Evolutionary conservation across 2,797 vertebrate genomes (phyloP), one percentile per base, ranked within the genome.

Genomic region (Gymnothorax reevesii): DNA sequence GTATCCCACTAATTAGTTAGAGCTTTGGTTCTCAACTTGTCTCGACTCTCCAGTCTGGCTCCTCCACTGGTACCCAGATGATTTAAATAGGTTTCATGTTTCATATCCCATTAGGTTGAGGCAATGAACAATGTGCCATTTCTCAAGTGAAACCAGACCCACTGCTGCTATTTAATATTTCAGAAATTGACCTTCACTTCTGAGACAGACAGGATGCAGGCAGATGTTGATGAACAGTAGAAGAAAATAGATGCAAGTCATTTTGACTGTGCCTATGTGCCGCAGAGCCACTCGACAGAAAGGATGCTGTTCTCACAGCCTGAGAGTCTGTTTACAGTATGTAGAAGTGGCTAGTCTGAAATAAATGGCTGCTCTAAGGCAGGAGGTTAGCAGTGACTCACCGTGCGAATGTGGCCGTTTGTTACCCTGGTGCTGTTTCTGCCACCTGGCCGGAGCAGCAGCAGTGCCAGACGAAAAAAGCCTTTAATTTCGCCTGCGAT

Each of bases 121-220:
- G 66, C 84, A 42, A 42, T 87, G 54, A 82, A 95, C 94, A 95
- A 95, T 92, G 90, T 90, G 83, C 60, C 83, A 89, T 90, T 93
- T 92, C 90, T 90, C 86, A 85, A 89, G 89, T 91, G 95, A 89
- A 95, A 95, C 94, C 92, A 93, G 93, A 95, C 90, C 90, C 88
- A 15, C 87, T 69, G 88, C 86, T 82, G 88, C 93, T 94, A 92
- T 93, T 92, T 93, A 94, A 94, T 93, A 92, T 94, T 94, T 93
- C 90, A 92, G 85, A 93, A 92, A 89, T 82, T 57, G 85, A 86
- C 87, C 83, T 89, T 83, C 82, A 69, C 79, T 83, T 86, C 60
- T 77, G 88, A 88, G 90, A 91, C 89, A 86, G 73, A 17, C 27
- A 5, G 87, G 86, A 84, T 71, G 80, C 10, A 71, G 82, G 69